Conservation (phyloP, 1,140 invertebrate species). For the Scaptomyza montana region DNA sequence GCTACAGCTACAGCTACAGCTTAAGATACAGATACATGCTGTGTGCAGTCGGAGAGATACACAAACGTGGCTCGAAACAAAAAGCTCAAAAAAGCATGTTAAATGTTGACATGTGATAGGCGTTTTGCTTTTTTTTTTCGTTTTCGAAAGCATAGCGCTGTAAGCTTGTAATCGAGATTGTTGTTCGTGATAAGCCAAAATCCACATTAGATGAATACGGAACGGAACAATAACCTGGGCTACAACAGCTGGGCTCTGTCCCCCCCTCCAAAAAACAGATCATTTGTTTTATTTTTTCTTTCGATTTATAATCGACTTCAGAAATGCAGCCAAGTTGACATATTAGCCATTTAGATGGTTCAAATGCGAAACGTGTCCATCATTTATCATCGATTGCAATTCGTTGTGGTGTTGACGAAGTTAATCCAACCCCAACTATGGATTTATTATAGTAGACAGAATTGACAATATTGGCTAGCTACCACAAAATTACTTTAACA, state of each 20-base stretch:
- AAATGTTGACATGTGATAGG: slow-evolving; percentile 79
- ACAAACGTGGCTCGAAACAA: slow-evolving; percentile 43
- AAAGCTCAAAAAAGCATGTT: slow-evolving; percentile 69
- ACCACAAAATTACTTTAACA: too few relatives aligned
- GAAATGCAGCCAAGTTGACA: slow-evolving; percentile 71
- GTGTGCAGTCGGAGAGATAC: too few relatives aligned
- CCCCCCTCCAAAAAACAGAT: slow-evolving; percentile 30
- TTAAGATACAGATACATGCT: slow-evolving; percentile 27
- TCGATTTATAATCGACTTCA: slow-evolving; percentile 62
- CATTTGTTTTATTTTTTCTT: slow-evolving; percentile 81
- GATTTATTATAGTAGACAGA: too few relatives aligned
- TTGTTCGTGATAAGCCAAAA: slow-evolving; percentile 63
- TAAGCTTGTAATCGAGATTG: slow-evolving; percentile 64
- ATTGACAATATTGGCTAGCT: too few relatives aligned
- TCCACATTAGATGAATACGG: slow-evolving; percentile 10
- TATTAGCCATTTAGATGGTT: slow-evolving; percentile 63
- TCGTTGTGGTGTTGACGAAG: slow-evolving; percentile 52
- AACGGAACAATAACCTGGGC: not conserved
- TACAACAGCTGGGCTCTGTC: not conserved
- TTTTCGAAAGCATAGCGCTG: slow-evolving; percentile 32
- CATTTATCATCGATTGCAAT: slow-evolving; percentile 80
- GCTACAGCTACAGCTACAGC: slow-evolving; percentile 34
- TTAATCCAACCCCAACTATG: not conserved
- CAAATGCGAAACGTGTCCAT: slow-evolving; percentile 40
- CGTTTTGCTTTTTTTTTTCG: slow-evolving; percentile 17